Percentiles rank a stretch among this genome's conserved stretches.
Conservation (phyloP, 2,888 invertebrate species). For the Eupithecia abbreviata region DNA sequence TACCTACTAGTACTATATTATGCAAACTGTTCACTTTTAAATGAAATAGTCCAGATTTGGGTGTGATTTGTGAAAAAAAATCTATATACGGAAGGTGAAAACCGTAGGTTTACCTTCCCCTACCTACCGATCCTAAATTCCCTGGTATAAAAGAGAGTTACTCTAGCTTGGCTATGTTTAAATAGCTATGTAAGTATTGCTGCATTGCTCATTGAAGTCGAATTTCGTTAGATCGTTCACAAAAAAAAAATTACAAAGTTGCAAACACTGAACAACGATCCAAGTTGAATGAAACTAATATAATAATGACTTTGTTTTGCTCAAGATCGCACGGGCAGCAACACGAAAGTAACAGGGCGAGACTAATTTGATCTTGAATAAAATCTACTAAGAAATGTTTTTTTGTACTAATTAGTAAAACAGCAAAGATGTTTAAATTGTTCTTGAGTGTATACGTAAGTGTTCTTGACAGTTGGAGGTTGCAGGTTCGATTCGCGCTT, state of each 20-base stretch:
- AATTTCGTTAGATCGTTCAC: background rate
- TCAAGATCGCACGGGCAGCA: constrained; percentile 19
- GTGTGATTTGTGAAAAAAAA: too few species aligned
- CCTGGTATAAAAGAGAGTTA: background rate
- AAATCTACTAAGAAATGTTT: constrained; percentile 20
- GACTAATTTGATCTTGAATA: constrained; percentile 29
- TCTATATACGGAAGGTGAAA: too few species aligned
- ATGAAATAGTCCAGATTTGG: too few species aligned
- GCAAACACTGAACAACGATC: background rate
- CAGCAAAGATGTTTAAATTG: background rate
- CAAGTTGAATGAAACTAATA: background rate
- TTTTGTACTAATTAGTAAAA: background rate
- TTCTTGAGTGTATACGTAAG: background rate
- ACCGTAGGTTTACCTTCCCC: too few species aligned
- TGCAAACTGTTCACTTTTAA: too few species aligned
- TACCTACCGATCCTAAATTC: background rate
- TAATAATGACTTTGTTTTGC: background rate
- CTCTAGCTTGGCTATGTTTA: background rate
- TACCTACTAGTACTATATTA: too few species aligned
- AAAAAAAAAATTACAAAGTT: background rate
- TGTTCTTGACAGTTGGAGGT: too few species aligned
- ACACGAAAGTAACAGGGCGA: constrained; percentile 20
- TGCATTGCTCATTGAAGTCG: background rate
- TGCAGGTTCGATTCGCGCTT: too few species aligned
- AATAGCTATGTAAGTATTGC: background rate